These are phyloP conservation scores for Callocephalon fimbriatum DNA, from an alignment of 2,113 vertebrate species.

Conservation along the genomic window DNA sequence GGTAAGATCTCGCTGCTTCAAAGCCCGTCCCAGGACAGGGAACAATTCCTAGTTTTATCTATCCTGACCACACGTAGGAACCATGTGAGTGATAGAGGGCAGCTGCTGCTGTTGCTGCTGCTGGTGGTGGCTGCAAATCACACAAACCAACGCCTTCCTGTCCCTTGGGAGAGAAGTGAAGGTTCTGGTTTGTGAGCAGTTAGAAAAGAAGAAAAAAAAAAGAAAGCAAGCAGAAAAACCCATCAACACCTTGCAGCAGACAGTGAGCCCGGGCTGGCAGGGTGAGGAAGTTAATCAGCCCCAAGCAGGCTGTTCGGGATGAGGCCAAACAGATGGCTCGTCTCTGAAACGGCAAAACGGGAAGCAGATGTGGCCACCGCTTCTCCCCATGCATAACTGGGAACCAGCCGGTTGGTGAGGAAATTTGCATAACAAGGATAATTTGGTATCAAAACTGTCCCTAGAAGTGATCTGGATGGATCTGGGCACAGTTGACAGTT, in stretches of 20 bases:
- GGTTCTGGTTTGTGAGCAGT: slow-evolving; percentile 69
- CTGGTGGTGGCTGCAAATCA: slow-evolving; percentile 38
- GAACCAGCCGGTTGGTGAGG: slow-evolving; percentile 83
- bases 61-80: slow-evolving; percentile 21
- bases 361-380: slow-evolving; percentile 89
- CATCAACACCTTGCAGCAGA: slow-evolving; percentile 77
- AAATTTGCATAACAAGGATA: slow-evolving; percentile 95
- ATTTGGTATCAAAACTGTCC: slow-evolving; percentile 88
- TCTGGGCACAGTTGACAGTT: slow-evolving; percentile 80
- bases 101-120: neutral
- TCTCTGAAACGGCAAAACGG: slow-evolving; percentile 85
- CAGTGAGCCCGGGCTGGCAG: slow-evolving; percentile 66
- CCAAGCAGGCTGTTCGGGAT: slow-evolving; percentile 70
- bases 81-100: neutral
- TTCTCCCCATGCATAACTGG: slow-evolving; percentile 85
- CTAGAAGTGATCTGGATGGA: slow-evolving; percentile 81
- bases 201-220: slow-evolving; percentile 42
- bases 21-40: neutral
- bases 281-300: slow-evolving; percentile 79
- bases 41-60: slow-evolving; percentile 70
- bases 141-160: slow-evolving; percentile 74
- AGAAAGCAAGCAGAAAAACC: slow-evolving; percentile 31
- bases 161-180: slow-evolving; percentile 72
- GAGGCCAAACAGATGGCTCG: slow-evolving; percentile 84
- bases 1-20: neutral